Evolutionary conservation across 2,113 vertebrate species (phyloP).

Genomic region (Acanthisitta chloris): DNA sequence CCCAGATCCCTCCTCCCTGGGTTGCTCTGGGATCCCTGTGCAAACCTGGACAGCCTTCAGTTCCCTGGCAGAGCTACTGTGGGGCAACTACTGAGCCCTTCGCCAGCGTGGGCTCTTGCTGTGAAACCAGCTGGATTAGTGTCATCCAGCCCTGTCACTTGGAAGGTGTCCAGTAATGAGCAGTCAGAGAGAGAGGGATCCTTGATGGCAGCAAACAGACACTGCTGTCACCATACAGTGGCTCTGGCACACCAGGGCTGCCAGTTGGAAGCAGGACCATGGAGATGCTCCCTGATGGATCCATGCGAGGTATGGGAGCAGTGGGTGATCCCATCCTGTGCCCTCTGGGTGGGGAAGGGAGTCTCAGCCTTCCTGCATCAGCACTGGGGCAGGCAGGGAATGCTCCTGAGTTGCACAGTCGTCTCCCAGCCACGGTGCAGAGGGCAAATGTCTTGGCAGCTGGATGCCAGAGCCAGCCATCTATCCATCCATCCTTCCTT

Average conservation of each 20-base stretch:
- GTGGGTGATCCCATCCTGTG: neutral
- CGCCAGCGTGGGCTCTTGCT: rapidly evolving
- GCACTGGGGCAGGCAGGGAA: rapidly evolving
- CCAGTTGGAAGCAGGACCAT: neutral
- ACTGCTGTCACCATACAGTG: neutral
- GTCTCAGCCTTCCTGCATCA: neutral
- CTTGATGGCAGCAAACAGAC: constrained; percentile 18
- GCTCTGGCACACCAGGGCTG: neutral
- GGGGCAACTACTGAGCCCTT: neutral
- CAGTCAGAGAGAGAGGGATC: neutral
- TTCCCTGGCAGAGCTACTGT: neutral
- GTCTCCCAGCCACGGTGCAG: neutral
- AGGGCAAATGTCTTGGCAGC: neutral
- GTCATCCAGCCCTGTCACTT: neutral
- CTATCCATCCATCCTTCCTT: neutral
- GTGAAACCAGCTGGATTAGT: neutral
- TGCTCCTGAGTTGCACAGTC: neutral
- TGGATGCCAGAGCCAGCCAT: neutral
- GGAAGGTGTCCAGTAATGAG: constrained; percentile 16
- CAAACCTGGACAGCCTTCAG: neutral
- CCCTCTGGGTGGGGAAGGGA: neutral
- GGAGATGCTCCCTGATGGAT: rapidly evolving
- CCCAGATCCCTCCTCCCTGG: neutral
- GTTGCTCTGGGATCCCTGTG: neutral
- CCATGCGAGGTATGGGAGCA: rapidly evolving